Evolutionary conservation across 2,797 vertebrate genomes (phyloP), one percentile per base, ranked within the genome.

Genomic region (Nannoperca obscura): DNA sequence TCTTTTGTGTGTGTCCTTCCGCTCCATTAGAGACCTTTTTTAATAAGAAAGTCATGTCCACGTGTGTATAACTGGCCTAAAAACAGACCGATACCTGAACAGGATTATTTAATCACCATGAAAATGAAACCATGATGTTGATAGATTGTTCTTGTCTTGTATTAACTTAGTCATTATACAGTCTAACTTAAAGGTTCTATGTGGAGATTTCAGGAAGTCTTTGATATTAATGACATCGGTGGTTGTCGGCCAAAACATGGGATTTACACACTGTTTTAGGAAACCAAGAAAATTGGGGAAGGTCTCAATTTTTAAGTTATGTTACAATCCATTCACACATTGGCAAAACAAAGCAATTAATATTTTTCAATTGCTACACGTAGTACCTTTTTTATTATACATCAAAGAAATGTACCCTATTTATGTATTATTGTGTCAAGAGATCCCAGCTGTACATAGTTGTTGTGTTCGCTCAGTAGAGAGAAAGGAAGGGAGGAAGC

Each of bases 11-110:
- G 52, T 59, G 72, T 57, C 22, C 40, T 54, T 68, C 15, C 22
- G 27, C n/a, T 59, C 24, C 47, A 61, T 55, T 60, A 60, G 6
- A 65, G 17, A 58, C 22, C 46, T 44, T 74, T 71, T 50, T 71
- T 50, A 50, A n/a, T 19, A 46, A 24, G 47, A 40, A 22, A 22
- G 46, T 59, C 17, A 27, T 66, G 54, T 71, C 40, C 36, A 44
- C 32, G 2, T 38, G 40, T 62, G 32, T 63, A 5, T 42, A 22
- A 55, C 30, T 44, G 58, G 4, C 20, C 27, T 38, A 3, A 12
- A 36, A 22, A 30, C 24, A 19, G 7, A 40, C 4, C 13, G 22
- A 2, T 20, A 10, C 42, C 55, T 60, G 24, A 50, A 64, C 6
- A 10, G 44, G 30, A 11, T 7, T 14, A 1, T 57, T 20, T 27